Percentiles rank a stretch among this genome's conserved stretches.
These are phyloP conservation scores for Pitangus sulphuratus DNA, from an alignment of 2,797 vertebrate genomes.

Conservation along the genomic window DNA sequence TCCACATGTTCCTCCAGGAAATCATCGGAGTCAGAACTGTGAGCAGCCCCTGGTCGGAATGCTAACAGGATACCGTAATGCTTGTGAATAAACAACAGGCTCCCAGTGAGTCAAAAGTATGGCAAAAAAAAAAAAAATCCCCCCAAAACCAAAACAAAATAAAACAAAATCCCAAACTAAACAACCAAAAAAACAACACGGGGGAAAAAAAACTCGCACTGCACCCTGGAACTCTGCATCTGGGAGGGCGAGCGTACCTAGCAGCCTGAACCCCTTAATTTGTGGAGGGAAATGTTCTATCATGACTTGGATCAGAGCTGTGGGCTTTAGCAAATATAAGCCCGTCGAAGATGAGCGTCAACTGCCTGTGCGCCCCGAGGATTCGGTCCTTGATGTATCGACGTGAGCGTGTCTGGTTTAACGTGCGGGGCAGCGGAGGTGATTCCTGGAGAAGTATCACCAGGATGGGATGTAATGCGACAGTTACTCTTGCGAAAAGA, in stretches of 20 bases:
- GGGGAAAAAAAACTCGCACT: rapidly evolving
- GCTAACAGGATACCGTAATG: conserved; percentile 80
- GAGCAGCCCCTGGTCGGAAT: conserved; percentile 80
- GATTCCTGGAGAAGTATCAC: background rate
- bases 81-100: conserved; percentile 69
- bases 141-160: background rate
- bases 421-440: background rate
- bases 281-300: background rate
- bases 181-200: background rate
- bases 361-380: background rate
- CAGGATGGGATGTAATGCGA: background rate
- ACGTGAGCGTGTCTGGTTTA: background rate
- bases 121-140: too few species aligned
- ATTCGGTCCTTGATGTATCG: background rate
- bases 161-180: background rate
- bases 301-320: background rate
- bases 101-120: background rate
- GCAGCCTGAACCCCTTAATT: background rate
- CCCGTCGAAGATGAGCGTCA: background rate
- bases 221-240: background rate
- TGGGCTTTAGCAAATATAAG: background rate
- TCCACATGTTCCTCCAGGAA: conserved; percentile 93
- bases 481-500: background rate
- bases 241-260: background rate
- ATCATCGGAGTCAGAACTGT: conserved; percentile 74